Evolutionary conservation across 35 echinoderm and acorn worm species (phyloP).

Genomic region (Anneissia japonica): DNA sequence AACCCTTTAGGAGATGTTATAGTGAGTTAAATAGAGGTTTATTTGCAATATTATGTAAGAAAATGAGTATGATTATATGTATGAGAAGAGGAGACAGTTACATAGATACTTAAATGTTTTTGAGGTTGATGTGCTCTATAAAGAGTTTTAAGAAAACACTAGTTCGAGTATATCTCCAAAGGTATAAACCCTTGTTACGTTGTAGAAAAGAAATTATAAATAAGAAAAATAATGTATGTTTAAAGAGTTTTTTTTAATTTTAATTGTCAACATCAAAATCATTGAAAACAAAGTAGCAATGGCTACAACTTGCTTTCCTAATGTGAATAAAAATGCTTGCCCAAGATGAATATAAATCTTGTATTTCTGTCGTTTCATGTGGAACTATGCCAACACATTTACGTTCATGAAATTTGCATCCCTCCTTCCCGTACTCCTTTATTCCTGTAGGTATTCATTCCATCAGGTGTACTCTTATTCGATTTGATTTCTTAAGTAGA

Average conservation of each 20-base stretch:
- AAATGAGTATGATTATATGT: not conserved
- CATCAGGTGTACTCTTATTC: no score
- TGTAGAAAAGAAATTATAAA: not conserved
- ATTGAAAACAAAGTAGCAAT: not conserved
- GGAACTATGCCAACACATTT: no score
- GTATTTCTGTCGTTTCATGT: not conserved
- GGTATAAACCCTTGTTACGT: not conserved
- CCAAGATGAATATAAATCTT: not conserved
- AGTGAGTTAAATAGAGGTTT: no score
- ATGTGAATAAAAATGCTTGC: not conserved
- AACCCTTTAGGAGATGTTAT: no score
- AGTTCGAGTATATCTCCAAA: no score
- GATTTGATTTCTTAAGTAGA: no score
- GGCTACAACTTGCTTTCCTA: not conserved
- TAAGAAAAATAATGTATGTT: not conserved
- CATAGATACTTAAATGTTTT: no score
- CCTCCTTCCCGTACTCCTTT: no score
- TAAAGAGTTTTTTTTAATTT: not conserved
- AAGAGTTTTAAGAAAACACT: no score
- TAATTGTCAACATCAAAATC: not conserved
- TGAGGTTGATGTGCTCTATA: no score
- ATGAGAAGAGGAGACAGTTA: not conserved
- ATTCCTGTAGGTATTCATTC: no score
- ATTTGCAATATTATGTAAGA: slow-evolving; percentile 2
- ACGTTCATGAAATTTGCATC: no score